These are phyloP conservation scores for Drusus annulatus DNA, from an alignment of 1,140 invertebrate genomes.

Conservation along the genomic window DNA sequence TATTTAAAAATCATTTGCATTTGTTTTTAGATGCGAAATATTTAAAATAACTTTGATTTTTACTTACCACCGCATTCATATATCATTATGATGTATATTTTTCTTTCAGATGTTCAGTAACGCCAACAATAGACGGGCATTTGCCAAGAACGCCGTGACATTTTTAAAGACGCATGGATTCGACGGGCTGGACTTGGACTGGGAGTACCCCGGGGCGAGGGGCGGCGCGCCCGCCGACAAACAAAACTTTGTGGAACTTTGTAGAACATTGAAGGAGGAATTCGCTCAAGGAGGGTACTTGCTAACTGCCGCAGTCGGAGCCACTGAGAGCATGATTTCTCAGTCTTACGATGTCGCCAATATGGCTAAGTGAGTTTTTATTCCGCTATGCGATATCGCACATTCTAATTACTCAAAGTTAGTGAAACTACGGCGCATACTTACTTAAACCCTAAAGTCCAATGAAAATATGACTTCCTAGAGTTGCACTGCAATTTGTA, in stretches of 20 bases:
- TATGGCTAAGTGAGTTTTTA: conserved; percentile 63
- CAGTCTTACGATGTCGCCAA: conserved; percentile 74
- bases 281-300: conserved; percentile 71
- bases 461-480: too few relatives aligned
- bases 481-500: too few relatives aligned
- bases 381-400: too few relatives aligned
- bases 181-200: conserved; percentile 90
- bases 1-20: too few relatives aligned
- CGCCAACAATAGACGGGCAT: conserved; percentile 77
- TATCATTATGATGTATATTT: neutral
- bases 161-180: conserved; percentile 88
- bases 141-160: conserved; percentile 80
- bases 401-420: too few relatives aligned
- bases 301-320: conserved; percentile 76
- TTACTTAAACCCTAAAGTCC: too few relatives aligned
- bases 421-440: too few relatives aligned
- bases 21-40: too few relatives aligned
- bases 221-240: conserved; percentile 60
- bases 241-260: conserved; percentile 69
- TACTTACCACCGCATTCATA: too few relatives aligned
- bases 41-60: too few relatives aligned
- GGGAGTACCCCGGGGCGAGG: conserved; percentile 83
- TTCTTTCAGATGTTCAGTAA: conserved; percentile 77
- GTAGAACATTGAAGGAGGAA: conserved; percentile 73
- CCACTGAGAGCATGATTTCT: conserved; percentile 69